Conservation (phyloP, 2,888 invertebrate species). For the Pomacea canaliculata region DNA sequence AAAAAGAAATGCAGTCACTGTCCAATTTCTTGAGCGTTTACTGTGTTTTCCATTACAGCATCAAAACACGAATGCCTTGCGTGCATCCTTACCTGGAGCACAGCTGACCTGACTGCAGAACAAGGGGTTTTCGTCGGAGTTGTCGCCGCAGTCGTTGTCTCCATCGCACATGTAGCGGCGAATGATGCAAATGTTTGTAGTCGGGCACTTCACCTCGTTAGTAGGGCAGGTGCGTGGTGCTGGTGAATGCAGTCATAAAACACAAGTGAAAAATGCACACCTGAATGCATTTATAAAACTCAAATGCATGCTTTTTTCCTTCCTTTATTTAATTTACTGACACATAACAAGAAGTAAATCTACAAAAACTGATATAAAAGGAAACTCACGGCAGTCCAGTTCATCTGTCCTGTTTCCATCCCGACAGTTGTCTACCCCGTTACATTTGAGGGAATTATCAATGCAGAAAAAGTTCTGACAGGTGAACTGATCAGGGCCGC, state of each 20-base stretch:
- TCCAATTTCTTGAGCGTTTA: too few species aligned
- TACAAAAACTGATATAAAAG: too few species aligned
- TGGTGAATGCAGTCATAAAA: conserved; percentile 26
- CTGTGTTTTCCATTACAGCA: too few species aligned
- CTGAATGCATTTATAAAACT: background rate
- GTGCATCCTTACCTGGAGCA: conserved; percentile 43
- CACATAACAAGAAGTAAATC: too few species aligned
- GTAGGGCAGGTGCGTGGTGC: conserved; percentile 54
- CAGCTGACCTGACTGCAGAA: conserved; percentile 59
- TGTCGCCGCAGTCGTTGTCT: conserved; percentile 66
- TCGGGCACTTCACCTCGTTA: conserved; percentile 90
- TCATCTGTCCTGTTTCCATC: conserved; percentile 85
- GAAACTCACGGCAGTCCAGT: conserved; percentile 77
- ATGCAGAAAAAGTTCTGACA: conserved; percentile 63
- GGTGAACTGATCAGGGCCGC: conserved; percentile 56
- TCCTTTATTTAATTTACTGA: too few species aligned
- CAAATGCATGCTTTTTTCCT: background rate
- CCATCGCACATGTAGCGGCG: conserved; percentile 66
- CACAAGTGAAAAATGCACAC: background rate
- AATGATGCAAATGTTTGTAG: conserved; percentile 71
- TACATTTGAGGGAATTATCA: conserved; percentile 49
- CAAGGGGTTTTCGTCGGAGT: conserved; percentile 62
- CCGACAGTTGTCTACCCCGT: conserved; percentile 61
- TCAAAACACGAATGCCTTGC: too few species aligned
- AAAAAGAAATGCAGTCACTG: too few species aligned